These are phyloP conservation scores for Nasonia longicornis DNA, from an alignment of 1,140 invertebrate species.

Conservation along the genomic window DNA sequence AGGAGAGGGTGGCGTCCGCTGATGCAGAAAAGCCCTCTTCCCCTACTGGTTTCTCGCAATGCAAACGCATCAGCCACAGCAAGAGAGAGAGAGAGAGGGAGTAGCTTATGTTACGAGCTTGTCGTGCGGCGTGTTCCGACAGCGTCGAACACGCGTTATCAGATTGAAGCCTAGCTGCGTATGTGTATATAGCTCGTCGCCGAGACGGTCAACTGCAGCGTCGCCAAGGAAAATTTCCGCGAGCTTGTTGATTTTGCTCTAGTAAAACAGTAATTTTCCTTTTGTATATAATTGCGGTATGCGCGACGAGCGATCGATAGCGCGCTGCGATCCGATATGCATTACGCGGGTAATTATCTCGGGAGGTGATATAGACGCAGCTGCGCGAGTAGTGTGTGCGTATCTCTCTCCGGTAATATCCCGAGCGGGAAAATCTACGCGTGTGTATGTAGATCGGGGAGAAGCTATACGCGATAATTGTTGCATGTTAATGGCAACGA, in stretches of 20 bases:
- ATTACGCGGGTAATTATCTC: constrained; percentile 56
- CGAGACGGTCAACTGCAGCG: background rate
- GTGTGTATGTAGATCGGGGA: background rate
- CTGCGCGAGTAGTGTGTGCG: background rate
- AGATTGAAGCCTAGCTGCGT: constrained; percentile 50
- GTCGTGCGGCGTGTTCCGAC: constrained; percentile 52
- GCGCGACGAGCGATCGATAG: background rate
- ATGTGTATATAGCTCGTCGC: background rate
- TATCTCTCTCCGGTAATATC: background rate
- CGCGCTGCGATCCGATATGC: background rate
- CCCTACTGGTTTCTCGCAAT: background rate
- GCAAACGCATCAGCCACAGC: background rate
- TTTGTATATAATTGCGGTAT: background rate
- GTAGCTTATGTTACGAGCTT: constrained; percentile 48
- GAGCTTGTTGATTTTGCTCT: background rate
- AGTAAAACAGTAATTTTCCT: background rate
- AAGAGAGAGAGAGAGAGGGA: background rate
- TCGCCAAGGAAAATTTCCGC: background rate
- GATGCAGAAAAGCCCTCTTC: background rate
- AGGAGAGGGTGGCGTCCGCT: background rate
- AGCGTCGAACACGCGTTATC: constrained; percentile 54
- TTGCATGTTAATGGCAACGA: constrained; percentile 17
- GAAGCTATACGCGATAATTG: background rate
- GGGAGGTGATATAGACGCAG: background rate
- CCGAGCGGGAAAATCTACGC: background rate